Evolutionary conservation across 2,888 invertebrate species (phyloP), one percentile per base, ranked within the genome.

Genomic region (Malthinus flaveolus): DNA sequence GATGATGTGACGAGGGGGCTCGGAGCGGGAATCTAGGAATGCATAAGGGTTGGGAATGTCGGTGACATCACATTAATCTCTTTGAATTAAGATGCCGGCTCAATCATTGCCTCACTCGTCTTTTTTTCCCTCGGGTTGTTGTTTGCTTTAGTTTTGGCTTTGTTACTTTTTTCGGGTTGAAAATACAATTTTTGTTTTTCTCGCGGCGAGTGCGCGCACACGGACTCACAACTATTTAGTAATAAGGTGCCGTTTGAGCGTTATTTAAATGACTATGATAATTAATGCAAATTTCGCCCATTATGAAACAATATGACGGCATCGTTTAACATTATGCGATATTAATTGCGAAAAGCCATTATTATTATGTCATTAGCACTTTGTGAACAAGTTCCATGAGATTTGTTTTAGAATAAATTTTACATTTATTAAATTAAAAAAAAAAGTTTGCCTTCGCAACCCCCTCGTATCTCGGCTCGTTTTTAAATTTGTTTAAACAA

Each of bases 341-440:
- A 78, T 77, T 78, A 78, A 78, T 78, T 78, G 76, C 75, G 74
- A 76, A 75, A 74, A 73, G 75, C 76, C 74, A 75, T 77, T 74
- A 78, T 78, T 77, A 77, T 77, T 77, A 75, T 73, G 76, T 76
- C 78, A 77, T 78, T 78, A 78, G 77, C 75, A 73, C 75, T 72
- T 72, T 69, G 70, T 69, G 66, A 69, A 68, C 71, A 54, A 53
- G 45, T 59, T 58, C 54, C 59, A 59, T 65, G 71, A 71, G 73
- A 73, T 73, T 74, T 74, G 72, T 63, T 68, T 68, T 69, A 65
- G 73, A 71, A 75, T 75, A 74, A 74, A 75, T 74, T 75, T 74
- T 70, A 73, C 73, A 23, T 75, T 68, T 59, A 61, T 56, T 60
- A 57, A 23, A 37, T 53, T 53, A 46, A 49, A 49, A 13, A n/a